Base-by-base conservation (phyloP, 2,113 vertebrate genomes). In the Guaruba guarouba region DNA sequence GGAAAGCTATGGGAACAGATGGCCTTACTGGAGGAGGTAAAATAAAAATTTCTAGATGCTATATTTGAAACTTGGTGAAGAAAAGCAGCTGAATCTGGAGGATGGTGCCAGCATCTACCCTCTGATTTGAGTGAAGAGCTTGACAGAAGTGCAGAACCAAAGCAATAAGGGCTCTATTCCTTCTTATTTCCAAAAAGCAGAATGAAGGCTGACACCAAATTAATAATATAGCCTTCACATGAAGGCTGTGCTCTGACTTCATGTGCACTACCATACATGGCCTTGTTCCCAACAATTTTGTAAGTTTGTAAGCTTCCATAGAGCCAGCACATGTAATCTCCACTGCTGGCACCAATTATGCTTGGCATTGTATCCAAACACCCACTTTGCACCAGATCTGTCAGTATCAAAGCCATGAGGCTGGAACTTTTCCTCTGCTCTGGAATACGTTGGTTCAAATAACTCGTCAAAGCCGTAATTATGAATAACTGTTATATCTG, bases 281-380 rank as follows among this genome's bases (percentile, higher is more conserved):
- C 57, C 57, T 62, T 63, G 17, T 66, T 93, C 69, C 66, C 70
- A 94, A 37, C 48, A 61, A 83, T 82, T 95, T 86, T 84, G 5
- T 84, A 95, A 87, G 37, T 80, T 71, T 67, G 7, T 66, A 88
- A 88, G 43, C 51, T 92, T 93, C 76, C 69, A 44, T 27, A 84
- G 35, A 94, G 69, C 66, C 52, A 93, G 67, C 88, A 94, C 88
- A 93, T 84, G 86, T 71, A 93, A 86, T 92, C 92, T 94, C 88
- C 77, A 86, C 83, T 96, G 66, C 92, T 96, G 93, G 88, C 95
- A 88, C 31, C 88, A 93, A 73, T 92, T 94, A 95, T 88, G 74
- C 92, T 95, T 96, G 95, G 95, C 95, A 94, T 96, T 96, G 94
- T 93, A 87, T 96, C 94, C 92, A 95, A 96, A 95, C 95, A 95